Base-by-base conservation (phyloP, 2,797 vertebrate species). In the Syncerus caffer region DNA sequence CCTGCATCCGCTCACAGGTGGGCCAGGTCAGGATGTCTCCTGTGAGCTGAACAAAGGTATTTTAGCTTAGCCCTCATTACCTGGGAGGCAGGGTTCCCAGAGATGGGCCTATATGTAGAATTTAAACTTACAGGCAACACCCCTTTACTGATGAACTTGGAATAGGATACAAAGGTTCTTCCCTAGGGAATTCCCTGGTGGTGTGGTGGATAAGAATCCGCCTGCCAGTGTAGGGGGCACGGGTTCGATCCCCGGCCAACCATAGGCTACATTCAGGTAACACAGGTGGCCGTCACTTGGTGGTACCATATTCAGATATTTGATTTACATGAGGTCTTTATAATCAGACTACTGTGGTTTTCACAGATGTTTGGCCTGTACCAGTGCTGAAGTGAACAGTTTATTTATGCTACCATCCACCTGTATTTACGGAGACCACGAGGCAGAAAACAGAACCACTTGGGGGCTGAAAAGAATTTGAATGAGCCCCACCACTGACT, bases 251-350 rank as follows among this genome's bases (percentile, higher is more conserved):
- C 34, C 19, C 23, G 19, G n/a, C 53, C 90, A 25, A 8, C 27
- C 29, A 17, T 1, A 13, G 34, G 34, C 87, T 51, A 0, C 4
- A 2, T 55, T n/a, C 45, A 45, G 90, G 64, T 31, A 8, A 64
- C 47, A 67, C 7, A 0, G 3, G 38, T 3, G n/a, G 85, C 85
- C 11, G 19, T 21, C n/a, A 45, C 25, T 90, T 25, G 15, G 11
- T 12, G 16, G 85, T 8, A n/a, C 64, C 0, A 0, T 29, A 34
- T 76, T 91, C 51, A 94, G 53, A 62, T 71, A 89, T 74, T 50
- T 76, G 16, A 64, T 89, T 45, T 67, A 38, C 25, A 12, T 51
- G 87, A 84, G 84, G 62, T 51, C 90, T 79, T 96, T 57, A 38
- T 86, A 86, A 45, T 90, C 29, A 89, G 17, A 16, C 34, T 9